phyloP scores from a whole-genome alignment of 2,113 vertebrate species.

The Lepisosteus osseus region DNA sequence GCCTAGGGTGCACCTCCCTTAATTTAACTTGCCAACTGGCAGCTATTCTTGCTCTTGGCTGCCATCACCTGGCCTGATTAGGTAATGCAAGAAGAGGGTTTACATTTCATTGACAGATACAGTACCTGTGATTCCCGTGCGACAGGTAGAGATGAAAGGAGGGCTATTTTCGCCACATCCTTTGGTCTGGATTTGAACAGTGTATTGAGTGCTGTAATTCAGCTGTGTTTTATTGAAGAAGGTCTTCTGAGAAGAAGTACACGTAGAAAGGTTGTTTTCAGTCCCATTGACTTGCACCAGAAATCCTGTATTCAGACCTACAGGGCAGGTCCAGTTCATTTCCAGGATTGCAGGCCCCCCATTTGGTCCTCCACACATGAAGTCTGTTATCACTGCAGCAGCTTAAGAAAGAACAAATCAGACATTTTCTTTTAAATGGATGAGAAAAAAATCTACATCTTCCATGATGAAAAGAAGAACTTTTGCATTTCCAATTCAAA shows the following conservation, averaged over 20 bases:
- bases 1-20: no score
- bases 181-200: conserved; percentile 54
- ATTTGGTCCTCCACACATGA: conserved; percentile 50
- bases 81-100: no score
- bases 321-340: conserved; percentile 65
- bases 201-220: conserved; percentile 62
- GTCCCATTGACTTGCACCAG: neutral
- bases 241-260: neutral
- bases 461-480: no score
- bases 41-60: no score
- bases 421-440: no score
- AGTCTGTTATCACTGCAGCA: conserved; percentile 38
- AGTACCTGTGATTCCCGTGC: conserved; percentile 74
- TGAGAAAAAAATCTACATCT: no score
- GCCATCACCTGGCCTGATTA: no score
- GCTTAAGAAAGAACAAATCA: conserved; percentile 23
- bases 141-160: conserved; percentile 28
- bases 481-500: no score
- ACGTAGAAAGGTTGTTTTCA: no score
- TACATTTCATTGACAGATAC: no score
- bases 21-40: no score
- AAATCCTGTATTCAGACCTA: conserved; percentile 53
- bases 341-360: conserved; percentile 40
- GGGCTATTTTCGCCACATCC: conserved; percentile 54
- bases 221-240: conserved; percentile 26